Conservation (phyloP, 2,888 invertebrate genomes). For the Rotaria magnacalcarata region DNA sequence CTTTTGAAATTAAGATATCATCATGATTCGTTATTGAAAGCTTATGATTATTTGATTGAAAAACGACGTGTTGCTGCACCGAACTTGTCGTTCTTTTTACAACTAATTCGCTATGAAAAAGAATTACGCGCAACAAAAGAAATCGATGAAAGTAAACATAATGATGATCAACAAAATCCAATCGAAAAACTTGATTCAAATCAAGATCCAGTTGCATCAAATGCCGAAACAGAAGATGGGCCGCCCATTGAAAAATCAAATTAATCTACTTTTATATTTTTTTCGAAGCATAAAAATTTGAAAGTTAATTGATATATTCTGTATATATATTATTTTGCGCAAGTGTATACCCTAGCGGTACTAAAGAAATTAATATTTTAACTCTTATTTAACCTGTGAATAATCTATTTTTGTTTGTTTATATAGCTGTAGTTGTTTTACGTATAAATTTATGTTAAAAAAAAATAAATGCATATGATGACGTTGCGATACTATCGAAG, state of each 20-base stretch:
- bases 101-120: constrained; percentile 19
- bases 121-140: constrained; percentile 10
- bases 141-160: neutral
- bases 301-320: neutral
- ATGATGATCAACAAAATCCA: constrained; percentile 26
- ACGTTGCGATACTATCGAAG: no score
- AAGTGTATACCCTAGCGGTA: neutral
- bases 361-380: neutral
- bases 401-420: neutral
- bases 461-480: no score
- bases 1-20: neutral
- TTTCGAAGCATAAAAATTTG: neutral
- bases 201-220: neutral
- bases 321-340: neutral
- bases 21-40: neutral
- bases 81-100: neutral
- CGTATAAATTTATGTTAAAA: no score
- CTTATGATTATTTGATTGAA: constrained; percentile 7
- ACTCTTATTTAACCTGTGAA: neutral
- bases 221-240: neutral
- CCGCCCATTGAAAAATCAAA: neutral
- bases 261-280: neutral
- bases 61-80: constrained; percentile 4
- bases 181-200: neutral
- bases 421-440: no score